Evolutionary conservation across 2,797 vertebrate species (phyloP).

Genomic region (Gobionotothen gibberifrons): DNA sequence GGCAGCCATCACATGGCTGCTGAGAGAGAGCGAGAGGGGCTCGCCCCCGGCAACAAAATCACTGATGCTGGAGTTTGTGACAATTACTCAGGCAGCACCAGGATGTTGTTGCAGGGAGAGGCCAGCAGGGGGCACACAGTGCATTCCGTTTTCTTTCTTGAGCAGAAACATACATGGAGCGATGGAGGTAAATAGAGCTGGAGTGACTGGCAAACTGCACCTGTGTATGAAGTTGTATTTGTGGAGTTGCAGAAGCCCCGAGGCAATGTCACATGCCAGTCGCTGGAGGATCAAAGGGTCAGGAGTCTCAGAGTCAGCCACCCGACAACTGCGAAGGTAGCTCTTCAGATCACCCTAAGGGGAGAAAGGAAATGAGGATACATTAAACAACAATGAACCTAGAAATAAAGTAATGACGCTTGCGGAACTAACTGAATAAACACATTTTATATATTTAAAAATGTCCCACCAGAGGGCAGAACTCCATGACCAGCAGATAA

Average conservation of each 20-base stretch:
- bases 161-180: background rate
- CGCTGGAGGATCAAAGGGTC: constrained; percentile 93
- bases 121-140: constrained; percentile 70
- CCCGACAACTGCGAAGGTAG: constrained; percentile 91
- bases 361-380: constrained; percentile 17
- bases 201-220: constrained; percentile 71
- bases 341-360: constrained; percentile 95
- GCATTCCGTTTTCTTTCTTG: constrained; percentile 20
- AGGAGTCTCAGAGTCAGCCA: constrained; percentile 87
- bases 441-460: constrained; percentile 6
- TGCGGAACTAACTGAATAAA: constrained; percentile 1
- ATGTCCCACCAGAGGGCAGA: constrained; percentile 93
- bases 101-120: constrained; percentile 97
- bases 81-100: constrained; percentile 98
- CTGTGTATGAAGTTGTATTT: constrained; percentile 96
- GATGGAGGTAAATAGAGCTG: background rate
- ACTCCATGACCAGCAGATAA: constrained; percentile 98
- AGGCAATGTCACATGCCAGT: constrained; percentile 96
- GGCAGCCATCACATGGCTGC: constrained; percentile 33
- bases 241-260: constrained; percentile 93
- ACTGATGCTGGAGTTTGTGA: constrained; percentile 99
- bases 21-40: constrained; percentile 57
- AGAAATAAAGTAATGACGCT: constrained; percentile 18
- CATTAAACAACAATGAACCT: constrained; percentile 12
- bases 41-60: constrained; percentile 99